Conservation (phyloP, 2,113 vertebrate genomes). For the Nothoprocta perdicaria region DNA sequence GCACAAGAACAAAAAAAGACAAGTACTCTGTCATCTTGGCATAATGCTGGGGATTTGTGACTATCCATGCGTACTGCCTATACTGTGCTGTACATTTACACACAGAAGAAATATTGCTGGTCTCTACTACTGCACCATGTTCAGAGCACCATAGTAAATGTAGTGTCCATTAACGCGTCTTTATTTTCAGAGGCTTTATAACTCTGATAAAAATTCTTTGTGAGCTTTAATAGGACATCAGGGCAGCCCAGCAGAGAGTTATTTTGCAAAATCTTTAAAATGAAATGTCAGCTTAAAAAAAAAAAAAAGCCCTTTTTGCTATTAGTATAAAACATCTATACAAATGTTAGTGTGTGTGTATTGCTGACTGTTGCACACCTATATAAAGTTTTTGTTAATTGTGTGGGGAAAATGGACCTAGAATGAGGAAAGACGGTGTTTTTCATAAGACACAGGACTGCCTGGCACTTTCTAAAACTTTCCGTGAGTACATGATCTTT, state of each 20-base stretch:
- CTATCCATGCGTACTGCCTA: constrained; percentile 39
- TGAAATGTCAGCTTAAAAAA: background rate
- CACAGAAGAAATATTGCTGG: constrained; percentile 55
- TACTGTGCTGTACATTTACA: constrained; percentile 12
- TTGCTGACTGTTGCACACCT: background rate
- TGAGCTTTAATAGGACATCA: background rate
- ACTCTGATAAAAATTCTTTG: constrained; percentile 20
- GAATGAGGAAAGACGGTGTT: background rate
- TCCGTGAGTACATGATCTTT: background rate
- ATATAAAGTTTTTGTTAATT: background rate
- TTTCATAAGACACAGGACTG: background rate
- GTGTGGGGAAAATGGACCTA: background rate
- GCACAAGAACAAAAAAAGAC: constrained; percentile 68
- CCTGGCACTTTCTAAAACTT: background rate
- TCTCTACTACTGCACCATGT: background rate
- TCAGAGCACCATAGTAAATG: constrained; percentile 45
- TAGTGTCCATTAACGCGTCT: constrained; percentile 39
- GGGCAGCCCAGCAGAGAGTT: background rate
- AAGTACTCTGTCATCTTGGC: constrained; percentile 73
- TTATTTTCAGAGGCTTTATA: constrained; percentile 50
- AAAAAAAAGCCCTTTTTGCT: background rate
- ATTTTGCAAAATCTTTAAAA: background rate
- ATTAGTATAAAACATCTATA: background rate
- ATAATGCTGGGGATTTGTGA: constrained; percentile 66
- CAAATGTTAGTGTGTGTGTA: rapidly evolving